Evolutionary conservation across 2,888 invertebrate genomes (phyloP).

Genomic region (Rugalucina vietnamica): DNA sequence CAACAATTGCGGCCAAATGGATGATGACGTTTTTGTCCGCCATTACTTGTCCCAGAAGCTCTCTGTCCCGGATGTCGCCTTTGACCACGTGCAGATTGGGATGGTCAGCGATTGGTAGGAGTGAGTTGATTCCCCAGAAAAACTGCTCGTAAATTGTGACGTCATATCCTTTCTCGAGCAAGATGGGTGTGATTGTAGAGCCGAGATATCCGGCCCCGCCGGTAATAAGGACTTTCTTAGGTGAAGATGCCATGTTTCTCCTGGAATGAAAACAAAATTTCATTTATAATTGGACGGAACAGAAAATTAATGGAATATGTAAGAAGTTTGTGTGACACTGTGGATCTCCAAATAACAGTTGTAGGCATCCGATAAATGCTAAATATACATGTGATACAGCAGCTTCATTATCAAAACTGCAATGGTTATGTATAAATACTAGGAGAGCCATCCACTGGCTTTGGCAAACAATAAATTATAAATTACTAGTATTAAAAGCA

Average conservation of each 20-base stretch:
- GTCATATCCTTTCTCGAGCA: conserved; percentile 79
- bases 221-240: conserved; percentile 71
- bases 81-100: conserved; percentile 69
- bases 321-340: background rate
- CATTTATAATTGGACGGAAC: background rate
- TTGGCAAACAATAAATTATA: no score
- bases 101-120: conserved; percentile 74
- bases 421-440: no score
- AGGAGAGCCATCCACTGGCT: no score
- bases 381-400: no score
- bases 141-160: conserved; percentile 83
- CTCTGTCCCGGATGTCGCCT: conserved; percentile 77
- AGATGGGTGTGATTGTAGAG: conserved; percentile 81
- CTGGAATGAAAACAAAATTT: background rate
- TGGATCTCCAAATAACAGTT: background rate
- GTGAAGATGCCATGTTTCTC: conserved; percentile 4
- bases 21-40: conserved; percentile 74
- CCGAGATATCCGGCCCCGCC: conserved; percentile 84
- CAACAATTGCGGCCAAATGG: conserved; percentile 83
- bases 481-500: no score
- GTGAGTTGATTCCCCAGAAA: conserved; percentile 79
- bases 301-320: background rate
- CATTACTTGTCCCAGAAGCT: conserved; percentile 69
- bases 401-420: no score
- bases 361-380: no score